A percentile compares a stretch with the other conserved stretches of the same genome.
Evolutionary conservation across 2,113 vertebrate species (phyloP).

Genomic region (Trematocara stigmaticum): DNA sequence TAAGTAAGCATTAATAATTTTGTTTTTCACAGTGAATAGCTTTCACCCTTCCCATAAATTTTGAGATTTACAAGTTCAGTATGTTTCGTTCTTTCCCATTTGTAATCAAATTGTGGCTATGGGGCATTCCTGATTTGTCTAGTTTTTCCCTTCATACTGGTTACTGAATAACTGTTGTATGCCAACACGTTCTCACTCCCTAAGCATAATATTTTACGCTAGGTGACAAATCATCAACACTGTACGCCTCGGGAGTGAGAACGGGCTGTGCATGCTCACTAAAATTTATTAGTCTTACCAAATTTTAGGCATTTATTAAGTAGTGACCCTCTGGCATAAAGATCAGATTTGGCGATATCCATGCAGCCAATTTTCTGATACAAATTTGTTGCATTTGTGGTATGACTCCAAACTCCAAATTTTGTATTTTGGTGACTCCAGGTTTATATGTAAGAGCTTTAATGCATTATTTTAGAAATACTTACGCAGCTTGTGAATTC

Average conservation of each 20-base stretch:
- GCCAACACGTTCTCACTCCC: no score
- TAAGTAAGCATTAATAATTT: background rate
- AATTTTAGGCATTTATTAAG: background rate
- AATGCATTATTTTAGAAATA: background rate
- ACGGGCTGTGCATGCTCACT: background rate
- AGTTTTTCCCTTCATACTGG: background rate
- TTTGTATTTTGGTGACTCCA: background rate
- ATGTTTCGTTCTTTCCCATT: background rate
- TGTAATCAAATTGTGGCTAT: background rate
- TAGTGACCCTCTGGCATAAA: rapidly evolving
- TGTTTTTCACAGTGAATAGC: background rate
- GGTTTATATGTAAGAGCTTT: background rate
- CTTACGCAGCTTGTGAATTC: background rate
- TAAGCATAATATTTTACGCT: no score
- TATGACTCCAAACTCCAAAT: background rate
- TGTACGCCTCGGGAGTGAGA: no score
- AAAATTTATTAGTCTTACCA: background rate
- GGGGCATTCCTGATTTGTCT: rapidly evolving
- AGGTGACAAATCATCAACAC: no score
- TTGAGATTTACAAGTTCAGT: background rate
- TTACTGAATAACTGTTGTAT: background rate
- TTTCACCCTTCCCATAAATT: background rate
- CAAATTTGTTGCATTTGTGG: background rate
- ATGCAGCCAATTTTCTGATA: background rate
- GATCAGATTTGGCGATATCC: background rate